These are phyloP conservation scores for Cinara cedri DNA, from an alignment of 2,888 invertebrate species.

Conservation along the genomic window DNA sequence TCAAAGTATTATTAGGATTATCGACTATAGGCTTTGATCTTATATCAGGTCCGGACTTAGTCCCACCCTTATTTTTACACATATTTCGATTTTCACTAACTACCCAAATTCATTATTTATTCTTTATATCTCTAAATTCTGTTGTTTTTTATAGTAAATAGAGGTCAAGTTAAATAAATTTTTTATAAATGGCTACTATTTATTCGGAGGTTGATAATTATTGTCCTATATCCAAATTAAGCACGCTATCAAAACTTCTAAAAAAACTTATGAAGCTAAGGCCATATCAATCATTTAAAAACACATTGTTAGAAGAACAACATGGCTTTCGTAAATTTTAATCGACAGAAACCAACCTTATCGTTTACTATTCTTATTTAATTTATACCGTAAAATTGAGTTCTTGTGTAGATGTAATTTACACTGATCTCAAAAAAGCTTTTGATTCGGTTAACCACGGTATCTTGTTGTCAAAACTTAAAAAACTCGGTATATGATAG, in stretches of 20 bases:
- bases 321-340: not conserved
- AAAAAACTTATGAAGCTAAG: too few species aligned
- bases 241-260: not conserved
- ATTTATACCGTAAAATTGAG: not conserved
- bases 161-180: not conserved
- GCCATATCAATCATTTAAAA: not conserved
- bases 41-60: not conserved
- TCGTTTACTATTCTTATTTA: not conserved
- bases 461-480: not conserved
- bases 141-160: not conserved
- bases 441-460: not conserved
- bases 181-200: not conserved
- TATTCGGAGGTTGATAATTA: not conserved
- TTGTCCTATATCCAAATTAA: slow-evolving; percentile 19
- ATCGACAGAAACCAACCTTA: not conserved
- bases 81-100: not conserved
- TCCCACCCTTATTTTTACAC: not conserved
- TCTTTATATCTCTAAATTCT: not conserved
- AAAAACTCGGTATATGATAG: not conserved
- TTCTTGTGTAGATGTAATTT: not conserved
- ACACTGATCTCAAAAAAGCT: too few species aligned
- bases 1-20: too few species aligned
- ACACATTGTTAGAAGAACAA: not conserved
- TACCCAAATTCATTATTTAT: not conserved
- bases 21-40: not conserved